Percentiles rank a stretch among this genome's conserved stretches.
Evolutionary conservation across 2,888 invertebrate species (phyloP).

Genomic region (Caprella mutica): DNA sequence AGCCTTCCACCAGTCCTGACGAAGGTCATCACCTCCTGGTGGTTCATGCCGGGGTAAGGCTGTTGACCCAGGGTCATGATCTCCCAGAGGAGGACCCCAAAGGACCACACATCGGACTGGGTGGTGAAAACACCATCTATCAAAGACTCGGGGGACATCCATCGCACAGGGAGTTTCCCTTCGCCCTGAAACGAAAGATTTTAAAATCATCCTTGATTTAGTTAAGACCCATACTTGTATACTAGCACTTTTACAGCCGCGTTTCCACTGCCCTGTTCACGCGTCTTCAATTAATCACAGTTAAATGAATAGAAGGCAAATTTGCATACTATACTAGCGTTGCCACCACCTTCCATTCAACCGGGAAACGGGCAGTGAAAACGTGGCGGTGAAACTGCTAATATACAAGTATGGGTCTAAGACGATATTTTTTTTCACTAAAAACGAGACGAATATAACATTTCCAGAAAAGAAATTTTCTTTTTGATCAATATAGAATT

Average conservation of each 20-base stretch:
- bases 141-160: constrained; percentile 97
- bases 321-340: no score
- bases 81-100: constrained; percentile 89
- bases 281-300: no score
- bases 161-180: constrained; percentile 41
- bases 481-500: no score
- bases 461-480: no score
- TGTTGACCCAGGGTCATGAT: constrained; percentile 90
- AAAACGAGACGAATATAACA: no score
- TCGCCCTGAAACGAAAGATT: constrained; percentile 18
- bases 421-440: no score
- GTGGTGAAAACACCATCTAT: constrained; percentile 92
- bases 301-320: no score
- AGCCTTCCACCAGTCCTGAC: constrained; percentile 77
- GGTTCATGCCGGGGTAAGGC: constrained; percentile 87
- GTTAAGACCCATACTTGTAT: background rate
- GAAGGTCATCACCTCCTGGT: constrained; percentile 80
- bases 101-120: constrained; percentile 94
- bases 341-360: background rate
- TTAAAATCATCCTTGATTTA: constrained; percentile 35
- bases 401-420: no score
- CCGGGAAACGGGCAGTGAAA: background rate
- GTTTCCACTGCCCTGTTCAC: no score
- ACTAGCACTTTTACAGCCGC: no score
- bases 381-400: no score